These are phyloP conservation scores for Dasysyrphus tricinctus DNA, from an alignment of 2,888 invertebrate species.

Conservation along the genomic window DNA sequence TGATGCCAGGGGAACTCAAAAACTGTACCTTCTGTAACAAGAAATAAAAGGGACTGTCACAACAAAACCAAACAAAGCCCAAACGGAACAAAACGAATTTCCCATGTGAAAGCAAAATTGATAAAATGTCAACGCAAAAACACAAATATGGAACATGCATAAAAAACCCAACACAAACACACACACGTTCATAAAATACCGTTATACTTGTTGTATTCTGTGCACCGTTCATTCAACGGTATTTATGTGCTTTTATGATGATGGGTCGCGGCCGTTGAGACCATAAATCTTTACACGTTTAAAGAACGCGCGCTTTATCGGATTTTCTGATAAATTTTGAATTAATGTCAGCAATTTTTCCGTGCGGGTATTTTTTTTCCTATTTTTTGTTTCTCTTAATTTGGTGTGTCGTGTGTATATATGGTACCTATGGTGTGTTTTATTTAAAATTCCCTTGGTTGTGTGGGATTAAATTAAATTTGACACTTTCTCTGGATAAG, in stretches of 20 bases:
- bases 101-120: conserved; percentile 62
- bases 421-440: too few species aligned
- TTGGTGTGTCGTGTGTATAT: not conserved
- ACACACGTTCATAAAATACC: too few species aligned
- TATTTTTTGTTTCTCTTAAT: not conserved
- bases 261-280: conserved; percentile 53
- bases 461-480: conserved; percentile 53
- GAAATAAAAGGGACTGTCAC: conserved; percentile 5
- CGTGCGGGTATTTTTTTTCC: not conserved
- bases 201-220: not conserved
- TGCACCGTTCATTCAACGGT: conserved; percentile 51
- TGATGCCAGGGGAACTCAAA: conserved; percentile 21
- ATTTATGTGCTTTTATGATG: conserved; percentile 65
- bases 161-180: not conserved
- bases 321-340: conserved; percentile 67
- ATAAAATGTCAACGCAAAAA: conserved; percentile 69
- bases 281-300: conserved; percentile 63
- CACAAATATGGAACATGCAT: conserved; percentile 20
- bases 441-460: not conserved
- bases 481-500: conserved; percentile 39
- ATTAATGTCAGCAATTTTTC: conserved; percentile 66
- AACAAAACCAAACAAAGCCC: not conserved
- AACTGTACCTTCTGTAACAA: not conserved
- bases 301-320: conserved; percentile 63
- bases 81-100: conserved; percentile 33